Evolutionary conservation across 2,113 vertebrate genomes (phyloP).

Genomic region (Gymnocephalus cernua): DNA sequence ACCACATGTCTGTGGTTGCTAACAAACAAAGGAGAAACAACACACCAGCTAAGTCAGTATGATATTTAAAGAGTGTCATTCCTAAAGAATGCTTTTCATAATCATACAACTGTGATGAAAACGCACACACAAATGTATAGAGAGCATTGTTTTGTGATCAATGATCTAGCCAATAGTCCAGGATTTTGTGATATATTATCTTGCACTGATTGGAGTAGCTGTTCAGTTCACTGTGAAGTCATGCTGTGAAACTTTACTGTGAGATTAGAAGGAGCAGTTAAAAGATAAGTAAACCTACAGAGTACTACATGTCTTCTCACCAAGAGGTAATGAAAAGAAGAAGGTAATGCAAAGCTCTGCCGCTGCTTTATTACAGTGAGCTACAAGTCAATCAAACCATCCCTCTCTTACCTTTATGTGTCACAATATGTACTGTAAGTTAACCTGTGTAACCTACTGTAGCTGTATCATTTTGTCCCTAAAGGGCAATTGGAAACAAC

Average conservation of each 20-base stretch:
- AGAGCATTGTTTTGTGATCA: background rate
- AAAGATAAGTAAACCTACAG: conserved; percentile 24
- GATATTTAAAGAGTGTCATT: background rate
- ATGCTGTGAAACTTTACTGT: background rate
- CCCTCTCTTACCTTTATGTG: conserved; percentile 3
- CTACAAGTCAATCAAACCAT: conserved; percentile 5
- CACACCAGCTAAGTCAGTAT: background rate
- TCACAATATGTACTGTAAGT: background rate
- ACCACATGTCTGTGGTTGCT: conserved; percentile 53
- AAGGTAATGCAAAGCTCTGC: conserved; percentile 37
- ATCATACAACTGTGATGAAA: background rate
- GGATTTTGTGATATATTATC: background rate
- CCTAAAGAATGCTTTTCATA: conserved; percentile 22
- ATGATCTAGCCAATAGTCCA: background rate
- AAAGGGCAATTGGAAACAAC: too few species aligned
- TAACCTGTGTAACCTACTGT: background rate
- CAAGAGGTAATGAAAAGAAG: conserved; percentile 8
- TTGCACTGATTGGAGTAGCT: background rate
- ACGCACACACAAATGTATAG: background rate
- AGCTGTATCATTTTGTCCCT: too few species aligned
- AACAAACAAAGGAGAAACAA: conserved; percentile 52
- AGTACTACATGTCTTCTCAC: background rate
- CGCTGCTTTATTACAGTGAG: conserved; percentile 29
- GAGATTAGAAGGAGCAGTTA: conserved; percentile 35
- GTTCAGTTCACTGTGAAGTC: background rate